phyloP scores from a whole-genome alignment of 1,140 invertebrate genomes.

The Anadara kagoshimensis region DNA sequence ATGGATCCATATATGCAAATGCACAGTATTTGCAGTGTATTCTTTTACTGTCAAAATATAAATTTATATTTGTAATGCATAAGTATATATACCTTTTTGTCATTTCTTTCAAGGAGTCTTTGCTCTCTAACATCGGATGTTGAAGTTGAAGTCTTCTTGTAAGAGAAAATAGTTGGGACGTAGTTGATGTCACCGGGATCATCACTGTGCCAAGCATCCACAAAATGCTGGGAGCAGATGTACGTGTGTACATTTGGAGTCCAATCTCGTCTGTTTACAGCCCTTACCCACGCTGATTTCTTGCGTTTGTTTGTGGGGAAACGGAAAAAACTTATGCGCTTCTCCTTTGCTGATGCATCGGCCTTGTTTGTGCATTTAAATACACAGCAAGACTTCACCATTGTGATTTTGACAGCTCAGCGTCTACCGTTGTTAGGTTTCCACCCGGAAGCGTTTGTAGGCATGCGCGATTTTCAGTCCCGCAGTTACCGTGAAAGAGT shows the following conservation, averaged over 20 bases:
- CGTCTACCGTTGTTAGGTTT: not conserved
- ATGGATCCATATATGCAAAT: no score
- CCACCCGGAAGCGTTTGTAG: not conserved
- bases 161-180: constrained; percentile 1
- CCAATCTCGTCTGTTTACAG: constrained; percentile 13
- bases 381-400: constrained; percentile 1
- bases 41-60: no score
- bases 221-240: constrained; percentile 11
- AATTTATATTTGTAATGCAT: no score
- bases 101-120: no score
- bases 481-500: not conserved
- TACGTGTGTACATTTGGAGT: not conserved
- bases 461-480: not conserved
- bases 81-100: no score
- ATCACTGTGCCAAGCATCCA: constrained; percentile 18
- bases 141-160: not conserved
- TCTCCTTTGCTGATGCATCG: not conserved
- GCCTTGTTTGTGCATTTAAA: constrained; percentile 4
- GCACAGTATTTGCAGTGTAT: no score
- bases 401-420: not conserved
- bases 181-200: constrained; percentile 19
- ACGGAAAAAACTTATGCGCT: constrained; percentile 12
- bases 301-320: constrained; percentile 17
- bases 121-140: not conserved
- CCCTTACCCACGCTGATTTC: constrained; percentile 1